Evolutionary conservation across 2,113 vertebrate genomes (phyloP), one percentile per base, ranked within the genome.

Genomic region (Hiodon tergisus): DNA sequence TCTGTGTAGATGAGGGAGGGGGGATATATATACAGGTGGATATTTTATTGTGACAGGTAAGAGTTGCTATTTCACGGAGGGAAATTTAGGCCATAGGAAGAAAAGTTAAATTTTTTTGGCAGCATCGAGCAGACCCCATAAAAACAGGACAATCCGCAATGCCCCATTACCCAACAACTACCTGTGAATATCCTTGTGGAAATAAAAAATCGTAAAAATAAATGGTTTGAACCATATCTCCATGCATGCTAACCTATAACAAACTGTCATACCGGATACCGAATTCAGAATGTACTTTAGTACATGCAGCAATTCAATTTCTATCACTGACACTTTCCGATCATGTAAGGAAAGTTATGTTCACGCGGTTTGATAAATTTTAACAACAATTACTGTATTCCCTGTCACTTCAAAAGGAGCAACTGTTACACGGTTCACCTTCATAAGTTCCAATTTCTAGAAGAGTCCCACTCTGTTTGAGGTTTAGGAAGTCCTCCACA

Each of bases 381-480:
- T 58, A 58, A 58, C 55, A 31, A 31, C 55, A 58, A 58, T 8
- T 58, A 11, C 1, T n/a, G 59, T 61, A 31, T n/a, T 46, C 6
- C 17, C 16, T 16, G 31, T 31, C 31, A 31, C 31, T 31, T 31
- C 31, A 31, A 31, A 31, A 31, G 31, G 31, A 31, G 31, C 31
- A 31, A 31, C 31, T 46, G 61, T 67, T 47, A 57, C 4, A 48
- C 6, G 13, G 17, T 11, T 67, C 67, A 99, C 97, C 96, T 91
- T 99, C 94, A 79, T 98, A 98, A 13, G 96, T 96, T 87, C 97
- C 96, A 69, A 96, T 92, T 93, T 99, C 97, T 82, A 98, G 87
- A 81, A 99, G 95, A 17, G 93, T 96, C 46, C 95, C 96, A n/a
- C 92, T 94, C 83, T 92, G 81, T 79, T 98, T 94, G 48, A 98